Base-by-base conservation (phyloP, 2,888 invertebrate species). In the Cabera pusaria region DNA sequence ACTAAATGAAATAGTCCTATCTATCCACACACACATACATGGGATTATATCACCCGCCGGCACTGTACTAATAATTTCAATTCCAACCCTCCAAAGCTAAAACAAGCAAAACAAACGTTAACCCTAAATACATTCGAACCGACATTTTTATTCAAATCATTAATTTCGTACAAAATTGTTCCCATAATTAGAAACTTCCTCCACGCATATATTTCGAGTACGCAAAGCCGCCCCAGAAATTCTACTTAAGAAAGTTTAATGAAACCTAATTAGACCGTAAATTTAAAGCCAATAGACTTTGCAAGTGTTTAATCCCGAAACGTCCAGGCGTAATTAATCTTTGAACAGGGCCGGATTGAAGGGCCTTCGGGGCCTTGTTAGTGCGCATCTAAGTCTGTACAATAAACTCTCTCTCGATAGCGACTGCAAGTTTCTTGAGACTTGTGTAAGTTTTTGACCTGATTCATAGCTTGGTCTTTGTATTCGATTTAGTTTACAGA, bases 251-350 rank as follows among this genome's bases (percentile, higher is more conserved):
- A 38, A 46, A 70, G 54, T 67, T 66, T 61, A 64, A 68, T 62
- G 63, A 62, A 68, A 68, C 68, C 66, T 69, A 68, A 69, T 69
- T 68, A 65, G 64, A 59, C 61, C 67, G 63, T 67, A 68, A 70
- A 70, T 67, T 70, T 64, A 59, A 68, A 69, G 64, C 66, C 69
- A 65, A 70, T 68, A 70, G 58, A 68, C 64, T 65, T 68, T 62
- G 52, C 59, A 56, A 69, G 59, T 69, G 58, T 63, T 69, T 65
- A 67, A 66, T 68, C 67, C 61, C 47, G 48, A 59, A 57, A 64
- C 57, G 64, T 64, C 65, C 64, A 59, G 48, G 56, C 58, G 65
- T 60, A 58, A 68, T 68, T 64, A 63, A 68, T 68, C 57, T 63
- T 55, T 45, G 40, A 16, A 37, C 64, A 55, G 64, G 46, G 57